Evolutionary conservation across 2,888 invertebrate genomes (phyloP).

Genomic region (Torymus texanus): DNA sequence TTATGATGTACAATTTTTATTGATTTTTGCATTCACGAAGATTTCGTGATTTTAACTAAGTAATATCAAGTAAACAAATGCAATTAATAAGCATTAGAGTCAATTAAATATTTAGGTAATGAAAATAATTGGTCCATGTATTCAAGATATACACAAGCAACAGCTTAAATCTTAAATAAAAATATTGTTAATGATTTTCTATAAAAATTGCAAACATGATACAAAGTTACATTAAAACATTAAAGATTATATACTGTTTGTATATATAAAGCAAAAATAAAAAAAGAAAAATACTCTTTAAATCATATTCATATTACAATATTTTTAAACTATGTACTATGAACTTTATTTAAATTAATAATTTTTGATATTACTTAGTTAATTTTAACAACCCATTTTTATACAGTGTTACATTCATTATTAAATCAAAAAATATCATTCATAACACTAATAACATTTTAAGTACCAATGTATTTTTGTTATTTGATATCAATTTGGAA

Average conservation of each 20-base stretch:
- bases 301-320: too few species aligned
- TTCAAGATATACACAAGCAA: too few species aligned
- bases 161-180: too few species aligned
- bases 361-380: constrained; percentile 32
- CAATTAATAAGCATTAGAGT: not conserved
- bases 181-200: too few species aligned
- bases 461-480: constrained; percentile 25
- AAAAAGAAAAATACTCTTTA: too few species aligned
- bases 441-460: constrained; percentile 7
- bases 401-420: not conserved
- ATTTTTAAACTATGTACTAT: too few species aligned
- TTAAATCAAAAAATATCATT: constrained; percentile 18
- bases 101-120: too few species aligned
- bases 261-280: not conserved
- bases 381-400: constrained; percentile 35
- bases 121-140: too few species aligned
- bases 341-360: not conserved
- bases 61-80: constrained; percentile 27
- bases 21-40: constrained; percentile 14
- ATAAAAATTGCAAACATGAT: too few species aligned
- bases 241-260: not conserved
- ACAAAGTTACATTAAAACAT: not conserved
- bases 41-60: constrained; percentile 29
- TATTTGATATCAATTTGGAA: constrained; percentile 42
- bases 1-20: constrained; percentile 25